Percentiles rank a stretch among this genome's conserved stretches.
Conservation (phyloP, 2,797 vertebrate genomes). For the Acomys russatus region DNA sequence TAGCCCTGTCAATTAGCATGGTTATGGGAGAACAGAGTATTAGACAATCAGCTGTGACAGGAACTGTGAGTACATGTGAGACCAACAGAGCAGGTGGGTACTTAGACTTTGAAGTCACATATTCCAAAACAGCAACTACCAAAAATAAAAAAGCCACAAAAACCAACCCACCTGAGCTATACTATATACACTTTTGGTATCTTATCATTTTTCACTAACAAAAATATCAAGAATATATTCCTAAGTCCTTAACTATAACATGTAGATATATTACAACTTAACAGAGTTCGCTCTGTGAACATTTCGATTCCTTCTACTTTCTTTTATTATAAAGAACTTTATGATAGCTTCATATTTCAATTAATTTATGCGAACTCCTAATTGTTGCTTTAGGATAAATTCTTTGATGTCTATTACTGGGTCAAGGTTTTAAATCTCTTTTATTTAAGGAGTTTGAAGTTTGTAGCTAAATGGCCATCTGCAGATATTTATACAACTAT, state of each 20-base stretch:
- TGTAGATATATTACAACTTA: conserved; percentile 8
- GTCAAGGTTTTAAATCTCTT: conserved; percentile 56
- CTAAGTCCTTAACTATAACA: conserved; percentile 43
- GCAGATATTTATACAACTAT: conserved; percentile 22
- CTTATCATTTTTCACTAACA: conserved; percentile 6
- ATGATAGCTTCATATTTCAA: background rate
- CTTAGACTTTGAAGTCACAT: conserved; percentile 27
- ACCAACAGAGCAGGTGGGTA: background rate
- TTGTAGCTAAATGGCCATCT: conserved; percentile 4
- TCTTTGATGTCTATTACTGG: conserved; percentile 33
- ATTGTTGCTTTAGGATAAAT: conserved; percentile 41
- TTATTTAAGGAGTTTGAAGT: conserved; percentile 57
- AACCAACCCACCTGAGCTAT: conserved; percentile 15
- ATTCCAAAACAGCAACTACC: background rate
- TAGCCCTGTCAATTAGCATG: background rate
- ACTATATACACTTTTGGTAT: conserved; percentile 26
- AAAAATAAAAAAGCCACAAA: background rate
- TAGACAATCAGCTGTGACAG: background rate
- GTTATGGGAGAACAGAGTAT: background rate
- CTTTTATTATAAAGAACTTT: conserved; percentile 42
- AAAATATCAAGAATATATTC: conserved; percentile 28
- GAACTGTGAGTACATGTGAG: background rate
- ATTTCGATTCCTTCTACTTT: conserved; percentile 24
- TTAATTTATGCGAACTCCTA: background rate
- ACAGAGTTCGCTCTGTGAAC: background rate